These are phyloP conservation scores for Eunapius fragilis DNA, from an alignment of 37 sponge, comb jelly and placozoan genomes.

Conservation along the genomic window DNA sequence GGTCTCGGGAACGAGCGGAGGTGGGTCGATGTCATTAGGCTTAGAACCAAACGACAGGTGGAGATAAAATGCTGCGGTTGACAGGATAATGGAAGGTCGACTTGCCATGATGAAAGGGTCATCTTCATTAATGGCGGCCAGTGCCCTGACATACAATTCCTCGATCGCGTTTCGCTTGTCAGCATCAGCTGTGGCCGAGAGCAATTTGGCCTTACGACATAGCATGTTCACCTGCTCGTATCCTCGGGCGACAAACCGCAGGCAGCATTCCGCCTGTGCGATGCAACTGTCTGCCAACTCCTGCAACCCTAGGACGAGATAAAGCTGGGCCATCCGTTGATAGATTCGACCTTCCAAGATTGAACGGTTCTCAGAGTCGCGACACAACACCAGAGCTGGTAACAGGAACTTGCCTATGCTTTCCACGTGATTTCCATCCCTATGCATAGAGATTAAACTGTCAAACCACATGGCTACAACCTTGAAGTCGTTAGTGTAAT, in stretches of 20 bases:
- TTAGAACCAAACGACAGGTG: constrained; percentile 25
- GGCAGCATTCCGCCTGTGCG: neutral
- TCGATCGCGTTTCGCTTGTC: constrained; percentile 8
- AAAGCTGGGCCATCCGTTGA: constrained; percentile 10
- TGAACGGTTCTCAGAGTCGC: neutral
- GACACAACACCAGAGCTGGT: constrained; percentile 13
- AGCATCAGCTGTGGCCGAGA: neutral
- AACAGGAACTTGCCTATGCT: neutral
- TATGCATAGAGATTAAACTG: neutral
- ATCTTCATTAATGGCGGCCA: neutral
- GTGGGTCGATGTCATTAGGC: neutral
- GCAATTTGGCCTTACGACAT: constrained; percentile 4
- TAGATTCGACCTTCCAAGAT: constrained; percentile 12
- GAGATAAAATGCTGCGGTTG: constrained; percentile 23
- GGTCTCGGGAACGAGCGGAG: neutral
- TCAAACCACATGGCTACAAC: constrained; percentile 31
- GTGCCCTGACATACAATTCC: neutral
- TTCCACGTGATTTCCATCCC: neutral
- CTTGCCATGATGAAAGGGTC: neutral
- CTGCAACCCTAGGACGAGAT: neutral
- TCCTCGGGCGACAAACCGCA: neutral
- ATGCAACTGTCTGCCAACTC: neutral
- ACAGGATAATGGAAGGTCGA: neutral
- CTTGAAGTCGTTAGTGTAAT: neutral
- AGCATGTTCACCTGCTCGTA: constrained; percentile 15